phyloP scores from a whole-genome alignment of 2,888 invertebrate genomes.

The Metacarcinus magister region DNA sequence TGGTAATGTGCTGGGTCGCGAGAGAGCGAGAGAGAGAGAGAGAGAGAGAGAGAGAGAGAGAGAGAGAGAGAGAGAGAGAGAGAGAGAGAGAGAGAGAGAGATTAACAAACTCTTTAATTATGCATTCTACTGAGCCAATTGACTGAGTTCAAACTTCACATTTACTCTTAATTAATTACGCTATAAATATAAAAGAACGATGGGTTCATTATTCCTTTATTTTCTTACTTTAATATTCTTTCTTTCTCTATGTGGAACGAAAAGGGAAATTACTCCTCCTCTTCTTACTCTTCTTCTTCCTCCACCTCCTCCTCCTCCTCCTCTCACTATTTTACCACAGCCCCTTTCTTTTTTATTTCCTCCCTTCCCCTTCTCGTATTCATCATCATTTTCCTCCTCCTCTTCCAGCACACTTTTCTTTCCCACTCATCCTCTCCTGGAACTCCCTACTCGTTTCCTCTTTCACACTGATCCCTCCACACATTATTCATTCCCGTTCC shows the following conservation, averaged over 20 bases:
- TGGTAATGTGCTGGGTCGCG: no score
- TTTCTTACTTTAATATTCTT: neutral
- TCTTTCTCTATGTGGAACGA: neutral
- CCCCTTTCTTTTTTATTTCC: neutral
- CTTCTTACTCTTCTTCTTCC: neutral
- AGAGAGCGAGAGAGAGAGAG: neutral
- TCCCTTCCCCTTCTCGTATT: neutral
- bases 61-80: constrained; percentile 38
- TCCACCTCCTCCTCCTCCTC: neutral
- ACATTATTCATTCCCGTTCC: neutral
- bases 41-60: constrained; percentile 31
- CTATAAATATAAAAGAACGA: neutral
- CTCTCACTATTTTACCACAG: neutral
- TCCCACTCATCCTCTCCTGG: neutral
- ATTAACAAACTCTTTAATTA: neutral
- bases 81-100: constrained; percentile 42
- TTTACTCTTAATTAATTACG: neutral
- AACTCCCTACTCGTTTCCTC: neutral
- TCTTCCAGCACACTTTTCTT: neutral
- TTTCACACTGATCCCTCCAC: neutral
- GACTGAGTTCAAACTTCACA: neutral
- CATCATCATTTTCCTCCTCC: neutral
- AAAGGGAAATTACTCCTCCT: neutral
- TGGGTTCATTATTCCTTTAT: neutral
- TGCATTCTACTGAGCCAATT: neutral